Evolutionary conservation across 1,140 invertebrate species (phyloP).

Genomic region (Psix sp.): DNA sequence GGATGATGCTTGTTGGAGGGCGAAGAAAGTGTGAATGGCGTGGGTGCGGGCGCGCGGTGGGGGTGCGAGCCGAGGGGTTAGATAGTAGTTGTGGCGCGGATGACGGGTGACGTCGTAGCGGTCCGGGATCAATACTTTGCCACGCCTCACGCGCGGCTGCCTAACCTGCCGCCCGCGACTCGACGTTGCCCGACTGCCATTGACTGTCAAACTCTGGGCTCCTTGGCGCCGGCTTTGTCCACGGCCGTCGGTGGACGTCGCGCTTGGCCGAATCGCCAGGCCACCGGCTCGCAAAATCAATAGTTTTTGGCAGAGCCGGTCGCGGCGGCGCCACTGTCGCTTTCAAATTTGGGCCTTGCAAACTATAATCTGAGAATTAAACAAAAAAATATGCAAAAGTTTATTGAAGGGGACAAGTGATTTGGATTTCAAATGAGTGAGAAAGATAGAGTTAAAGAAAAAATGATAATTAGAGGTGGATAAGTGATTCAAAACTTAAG

Average conservation of each 20-base stretch:
- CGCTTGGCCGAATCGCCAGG: conserved; percentile 25
- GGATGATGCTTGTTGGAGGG: too few species aligned
- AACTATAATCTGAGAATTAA: too few species aligned
- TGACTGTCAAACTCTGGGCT: too few species aligned
- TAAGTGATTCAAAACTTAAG: too few species aligned
- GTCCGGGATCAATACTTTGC: conserved; percentile 72
- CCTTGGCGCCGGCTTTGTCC: too few species aligned
- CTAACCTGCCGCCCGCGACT: conserved; percentile 64
- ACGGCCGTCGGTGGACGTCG: too few species aligned
- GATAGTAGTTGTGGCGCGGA: conserved; percentile 48
- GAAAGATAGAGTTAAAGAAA: too few species aligned
- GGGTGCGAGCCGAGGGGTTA: conserved; percentile 44
- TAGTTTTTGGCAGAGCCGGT: conserved; percentile 32
- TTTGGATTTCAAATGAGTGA: too few species aligned
- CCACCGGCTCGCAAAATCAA: conserved; percentile 16
- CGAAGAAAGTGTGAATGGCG: conserved; percentile 6
- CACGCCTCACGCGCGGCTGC: conserved; percentile 72
- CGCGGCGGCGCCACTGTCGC: conserved; percentile 16
- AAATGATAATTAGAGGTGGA: too few species aligned
- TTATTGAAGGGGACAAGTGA: too few species aligned
- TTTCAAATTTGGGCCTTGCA: conserved; percentile 1
- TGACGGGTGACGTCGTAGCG: conserved; percentile 69
- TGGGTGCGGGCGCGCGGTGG: conserved; percentile 18
- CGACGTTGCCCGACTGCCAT: conserved; percentile 64
- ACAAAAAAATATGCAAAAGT: too few species aligned